Evolutionary conservation across 2,888 invertebrate genomes (phyloP).

Genomic region (Cactoblastis cactorum): DNA sequence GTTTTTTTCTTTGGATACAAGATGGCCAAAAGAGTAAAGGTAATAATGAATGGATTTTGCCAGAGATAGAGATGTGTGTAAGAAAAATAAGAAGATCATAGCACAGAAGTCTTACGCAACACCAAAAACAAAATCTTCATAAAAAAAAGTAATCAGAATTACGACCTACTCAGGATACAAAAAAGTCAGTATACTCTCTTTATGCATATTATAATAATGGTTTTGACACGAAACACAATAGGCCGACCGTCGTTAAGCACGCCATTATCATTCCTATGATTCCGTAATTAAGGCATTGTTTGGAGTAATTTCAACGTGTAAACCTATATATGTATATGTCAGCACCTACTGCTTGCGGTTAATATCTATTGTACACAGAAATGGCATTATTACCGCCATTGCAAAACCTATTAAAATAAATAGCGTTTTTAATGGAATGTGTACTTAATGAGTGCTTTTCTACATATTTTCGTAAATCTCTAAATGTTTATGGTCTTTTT

Average conservation of each 20-base stretch:
- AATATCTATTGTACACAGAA: background rate
- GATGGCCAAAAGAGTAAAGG: too few relatives aligned
- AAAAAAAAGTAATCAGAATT: too few relatives aligned
- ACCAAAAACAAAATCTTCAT: background rate
- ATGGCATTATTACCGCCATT: background rate
- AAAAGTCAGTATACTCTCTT: background rate
- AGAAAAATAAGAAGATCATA: background rate
- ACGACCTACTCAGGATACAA: background rate
- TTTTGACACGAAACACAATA: slow-evolving; percentile 1
- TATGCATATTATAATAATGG: background rate
- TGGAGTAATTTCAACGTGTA: background rate
- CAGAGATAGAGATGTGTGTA: too few relatives aligned
- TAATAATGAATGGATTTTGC: too few relatives aligned
- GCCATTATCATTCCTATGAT: slow-evolving; percentile 2
- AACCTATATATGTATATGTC: background rate
- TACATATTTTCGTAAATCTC: too few relatives aligned
- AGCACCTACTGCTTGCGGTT: background rate
- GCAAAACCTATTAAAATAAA: too few relatives aligned
- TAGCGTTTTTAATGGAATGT: too few relatives aligned
- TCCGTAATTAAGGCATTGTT: slow-evolving; percentile 19
- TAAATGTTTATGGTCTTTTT: too few relatives aligned
- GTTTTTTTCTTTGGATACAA: too few relatives aligned
- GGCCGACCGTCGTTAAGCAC: background rate
- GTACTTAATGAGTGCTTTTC: too few relatives aligned
- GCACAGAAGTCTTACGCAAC: background rate